These are phyloP conservation scores for Acanthosoma haemorrhoidale DNA, from an alignment of 2,888 invertebrate species.

Conservation along the genomic window DNA sequence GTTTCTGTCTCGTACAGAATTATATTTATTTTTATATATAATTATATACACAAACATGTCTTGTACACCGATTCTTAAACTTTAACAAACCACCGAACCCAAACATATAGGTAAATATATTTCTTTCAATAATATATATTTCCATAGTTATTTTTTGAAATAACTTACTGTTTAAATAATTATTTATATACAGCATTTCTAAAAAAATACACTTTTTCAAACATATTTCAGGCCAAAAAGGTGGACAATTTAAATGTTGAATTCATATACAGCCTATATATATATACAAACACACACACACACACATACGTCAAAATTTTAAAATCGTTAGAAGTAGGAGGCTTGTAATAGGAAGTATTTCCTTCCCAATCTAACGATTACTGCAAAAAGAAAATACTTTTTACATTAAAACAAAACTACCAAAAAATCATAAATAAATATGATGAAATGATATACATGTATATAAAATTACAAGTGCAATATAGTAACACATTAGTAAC, in stretches of 20 bases:
- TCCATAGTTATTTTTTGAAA: conserved; percentile 22
- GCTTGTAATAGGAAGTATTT: not conserved
- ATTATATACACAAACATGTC: conserved; percentile 27
- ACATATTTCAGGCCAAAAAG: conserved; percentile 37
- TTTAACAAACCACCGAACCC: conserved; percentile 29
- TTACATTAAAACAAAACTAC: not conserved
- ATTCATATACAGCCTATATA: not conserved
- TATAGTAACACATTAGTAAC: not conserved
- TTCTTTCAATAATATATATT: conserved; percentile 23
- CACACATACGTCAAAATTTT: not conserved
- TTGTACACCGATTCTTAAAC: conserved; percentile 27
- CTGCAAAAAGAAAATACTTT: no score
- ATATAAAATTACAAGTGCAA: not conserved
- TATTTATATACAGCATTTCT: conserved; percentile 40
- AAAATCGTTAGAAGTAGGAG: conserved; percentile 19
- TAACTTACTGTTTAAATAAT: conserved; percentile 36
- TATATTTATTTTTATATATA: conserved; percentile 27
- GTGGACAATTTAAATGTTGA: conserved; percentile 29
- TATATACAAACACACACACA: not conserved
- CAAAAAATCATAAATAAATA: not conserved
- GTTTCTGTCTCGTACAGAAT: conserved; percentile 8
- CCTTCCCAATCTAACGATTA: not conserved
- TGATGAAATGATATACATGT: not conserved
- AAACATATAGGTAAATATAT: conserved; percentile 28
- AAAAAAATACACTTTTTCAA: conserved; percentile 40